Percentiles rank a stretch among this genome's conserved stretches.
phyloP scores from a whole-genome alignment of 2,888 invertebrate species.

The Hypomecis punctinalis region DNA sequence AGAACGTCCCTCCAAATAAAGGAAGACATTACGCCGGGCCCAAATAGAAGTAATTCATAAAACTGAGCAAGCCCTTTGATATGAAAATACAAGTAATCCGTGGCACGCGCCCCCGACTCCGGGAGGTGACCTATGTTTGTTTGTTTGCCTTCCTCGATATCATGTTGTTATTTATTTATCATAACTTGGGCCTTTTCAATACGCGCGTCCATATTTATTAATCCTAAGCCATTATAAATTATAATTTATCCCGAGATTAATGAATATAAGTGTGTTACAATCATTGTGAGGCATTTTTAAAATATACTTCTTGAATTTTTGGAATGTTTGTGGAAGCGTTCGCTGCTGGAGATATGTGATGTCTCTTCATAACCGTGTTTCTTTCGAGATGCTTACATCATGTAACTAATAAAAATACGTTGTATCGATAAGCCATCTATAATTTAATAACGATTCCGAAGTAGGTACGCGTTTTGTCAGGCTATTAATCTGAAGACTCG shows the following conservation, averaged over 20 bases:
- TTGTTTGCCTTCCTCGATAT: slow-evolving; percentile 68
- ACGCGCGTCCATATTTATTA: slow-evolving; percentile 72
- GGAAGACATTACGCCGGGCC: slow-evolving; percentile 72
- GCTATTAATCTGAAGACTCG: slow-evolving; percentile 8
- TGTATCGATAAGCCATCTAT: slow-evolving; percentile 26
- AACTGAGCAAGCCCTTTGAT: slow-evolving; percentile 78
- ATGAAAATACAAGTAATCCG: slow-evolving; percentile 82
- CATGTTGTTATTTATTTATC: slow-evolving; percentile 77
- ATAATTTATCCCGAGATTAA: slow-evolving; percentile 73
- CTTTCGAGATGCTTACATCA: slow-evolving; percentile 35
- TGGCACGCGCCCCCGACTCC: slow-evolving; percentile 74
- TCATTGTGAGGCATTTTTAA: slow-evolving; percentile 63
- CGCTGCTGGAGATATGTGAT: slow-evolving; percentile 42
- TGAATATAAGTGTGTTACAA: slow-evolving; percentile 72
- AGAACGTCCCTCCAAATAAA: slow-evolving; percentile 69
- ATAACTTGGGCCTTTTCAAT: slow-evolving; percentile 75
- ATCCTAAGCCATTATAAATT: slow-evolving; percentile 71
- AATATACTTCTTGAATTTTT: slow-evolving; percentile 62
- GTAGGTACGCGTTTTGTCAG: slow-evolving; percentile 17
- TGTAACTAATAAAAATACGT: slow-evolving; percentile 42
- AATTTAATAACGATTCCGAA: slow-evolving; percentile 24
- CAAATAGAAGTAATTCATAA: slow-evolving; percentile 80
- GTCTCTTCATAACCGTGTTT: slow-evolving; percentile 40
- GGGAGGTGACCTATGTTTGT: slow-evolving; percentile 71
- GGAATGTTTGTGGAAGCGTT: slow-evolving; percentile 60